These are phyloP conservation scores for Lordiphosa mommai DNA, from an alignment of 1,140 invertebrate genomes.

Conservation along the genomic window DNA sequence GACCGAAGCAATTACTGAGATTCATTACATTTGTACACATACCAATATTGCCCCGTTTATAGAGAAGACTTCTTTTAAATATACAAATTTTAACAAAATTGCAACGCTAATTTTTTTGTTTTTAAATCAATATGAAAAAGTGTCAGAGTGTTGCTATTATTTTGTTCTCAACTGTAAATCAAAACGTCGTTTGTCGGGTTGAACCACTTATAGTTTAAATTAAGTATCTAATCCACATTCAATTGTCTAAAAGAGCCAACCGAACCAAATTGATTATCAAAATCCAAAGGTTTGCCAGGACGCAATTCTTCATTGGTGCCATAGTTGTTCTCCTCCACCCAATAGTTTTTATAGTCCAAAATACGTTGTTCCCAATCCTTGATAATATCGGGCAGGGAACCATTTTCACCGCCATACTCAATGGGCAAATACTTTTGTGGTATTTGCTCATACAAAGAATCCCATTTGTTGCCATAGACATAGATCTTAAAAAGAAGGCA, in stretches of 20 bases:
- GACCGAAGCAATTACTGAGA: no score
- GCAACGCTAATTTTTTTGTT: no score
- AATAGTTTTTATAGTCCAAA: constrained; percentile 81
- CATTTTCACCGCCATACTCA: constrained; percentile 82
- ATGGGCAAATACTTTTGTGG: constrained; percentile 81
- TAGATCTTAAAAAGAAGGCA: no score
- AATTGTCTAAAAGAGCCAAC: constrained; percentile 84
- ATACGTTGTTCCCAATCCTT: constrained; percentile 82
- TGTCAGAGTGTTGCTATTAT: no score
- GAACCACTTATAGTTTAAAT: no score
- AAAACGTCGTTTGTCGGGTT: no score
- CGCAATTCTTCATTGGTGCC: constrained; percentile 82
- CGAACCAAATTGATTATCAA: constrained; percentile 82
- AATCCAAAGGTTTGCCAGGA: constrained; percentile 82
- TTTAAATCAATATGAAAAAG: no score
- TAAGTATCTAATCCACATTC: constrained; percentile 73
- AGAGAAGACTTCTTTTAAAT: no score
- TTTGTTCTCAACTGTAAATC: no score
- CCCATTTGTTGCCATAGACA: constrained; percentile 81
- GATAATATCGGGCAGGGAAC: constrained; percentile 80
- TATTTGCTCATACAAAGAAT: constrained; percentile 80
- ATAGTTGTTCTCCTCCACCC: constrained; percentile 81
- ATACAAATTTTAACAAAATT: no score
- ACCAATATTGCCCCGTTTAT: no score
- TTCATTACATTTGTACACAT: no score